These are phyloP conservation scores for Gastrophysa polygoni DNA, from an alignment of 2,888 invertebrate genomes.

Conservation along the genomic window DNA sequence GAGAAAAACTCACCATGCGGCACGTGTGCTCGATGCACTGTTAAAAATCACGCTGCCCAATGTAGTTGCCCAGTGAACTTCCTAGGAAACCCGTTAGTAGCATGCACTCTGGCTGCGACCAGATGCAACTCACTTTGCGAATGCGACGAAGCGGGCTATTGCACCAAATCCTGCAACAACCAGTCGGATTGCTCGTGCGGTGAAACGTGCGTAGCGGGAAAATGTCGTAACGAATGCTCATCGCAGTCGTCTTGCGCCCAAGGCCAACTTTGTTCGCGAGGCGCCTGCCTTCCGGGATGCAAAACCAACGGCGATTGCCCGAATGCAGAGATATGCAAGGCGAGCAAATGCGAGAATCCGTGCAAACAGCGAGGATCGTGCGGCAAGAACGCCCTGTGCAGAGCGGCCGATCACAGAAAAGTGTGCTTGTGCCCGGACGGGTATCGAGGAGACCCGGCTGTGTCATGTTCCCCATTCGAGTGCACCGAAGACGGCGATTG, in stretches of 20 bases:
- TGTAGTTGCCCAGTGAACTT: constrained; percentile 85
- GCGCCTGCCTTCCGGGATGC: constrained; percentile 81
- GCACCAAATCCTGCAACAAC: constrained; percentile 70
- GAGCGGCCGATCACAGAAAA: constrained; percentile 79
- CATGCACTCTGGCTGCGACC: constrained; percentile 74
- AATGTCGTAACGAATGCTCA: constrained; percentile 76
- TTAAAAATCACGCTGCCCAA: constrained; percentile 82
- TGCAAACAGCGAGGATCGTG: constrained; percentile 73
- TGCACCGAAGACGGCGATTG: constrained; percentile 80
- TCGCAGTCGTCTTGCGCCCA: constrained; percentile 70
- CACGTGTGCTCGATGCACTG: constrained; percentile 81
- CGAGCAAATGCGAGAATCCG: constrained; percentile 72
- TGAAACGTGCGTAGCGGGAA: constrained; percentile 75
- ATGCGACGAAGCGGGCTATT: constrained; percentile 78
- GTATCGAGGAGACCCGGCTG: constrained; percentile 79
- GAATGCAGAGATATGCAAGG: constrained; percentile 74
- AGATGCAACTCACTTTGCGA: constrained; percentile 79
- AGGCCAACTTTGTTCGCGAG: constrained; percentile 77
- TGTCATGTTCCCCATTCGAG: constrained; percentile 77
- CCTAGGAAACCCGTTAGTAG: constrained; percentile 80
- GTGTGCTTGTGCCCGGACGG: constrained; percentile 89
- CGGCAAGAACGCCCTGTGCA: constrained; percentile 80
- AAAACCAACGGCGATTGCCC: constrained; percentile 80
- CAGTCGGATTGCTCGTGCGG: constrained; percentile 80
- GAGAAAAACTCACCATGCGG: constrained; percentile 76